These are phyloP conservation scores for Meghimatium bilineatum DNA, from an alignment of 2,888 invertebrate species.

Conservation along the genomic window DNA sequence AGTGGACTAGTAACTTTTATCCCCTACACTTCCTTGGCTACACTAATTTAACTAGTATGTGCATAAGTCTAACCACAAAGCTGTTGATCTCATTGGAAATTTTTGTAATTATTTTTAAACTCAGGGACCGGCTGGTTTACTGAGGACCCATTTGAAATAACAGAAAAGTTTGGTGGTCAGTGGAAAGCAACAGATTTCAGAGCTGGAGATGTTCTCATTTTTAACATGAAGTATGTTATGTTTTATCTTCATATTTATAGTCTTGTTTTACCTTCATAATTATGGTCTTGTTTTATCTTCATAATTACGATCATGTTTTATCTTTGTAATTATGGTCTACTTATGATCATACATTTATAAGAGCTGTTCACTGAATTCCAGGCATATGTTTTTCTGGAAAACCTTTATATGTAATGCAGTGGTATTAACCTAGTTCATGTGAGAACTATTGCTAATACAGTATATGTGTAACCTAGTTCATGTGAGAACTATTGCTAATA, in stretches of 20 bases:
- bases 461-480: too few relatives aligned
- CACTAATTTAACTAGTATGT: too few relatives aligned
- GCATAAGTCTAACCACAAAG: neutral
- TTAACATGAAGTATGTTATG: slow-evolving; percentile 64
- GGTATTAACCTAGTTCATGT: too few relatives aligned
- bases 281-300: neutral
- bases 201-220: slow-evolving; percentile 71
- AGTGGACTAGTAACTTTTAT: neutral
- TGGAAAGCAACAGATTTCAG: slow-evolving; percentile 72
- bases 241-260: too few relatives aligned
- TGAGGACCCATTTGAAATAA: slow-evolving; percentile 70
- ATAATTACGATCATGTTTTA: neutral
- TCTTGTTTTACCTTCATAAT: neutral
- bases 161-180: slow-evolving; percentile 68
- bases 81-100: neutral
- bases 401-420: too few relatives aligned
- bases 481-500: too few relatives aligned
- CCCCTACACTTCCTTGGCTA: too few relatives aligned
- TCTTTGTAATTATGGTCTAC: too few relatives aligned
- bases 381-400: too few relatives aligned
- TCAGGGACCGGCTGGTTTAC: slow-evolving; percentile 73
- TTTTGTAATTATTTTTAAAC: neutral
- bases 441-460: too few relatives aligned
- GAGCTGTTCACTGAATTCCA: too few relatives aligned
- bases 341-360: too few relatives aligned